Percentiles rank a stretch among this genome's conserved stretches.
Evolutionary conservation across 2,888 invertebrate species (phyloP).

Genomic region (Pherbina coryleti): DNA sequence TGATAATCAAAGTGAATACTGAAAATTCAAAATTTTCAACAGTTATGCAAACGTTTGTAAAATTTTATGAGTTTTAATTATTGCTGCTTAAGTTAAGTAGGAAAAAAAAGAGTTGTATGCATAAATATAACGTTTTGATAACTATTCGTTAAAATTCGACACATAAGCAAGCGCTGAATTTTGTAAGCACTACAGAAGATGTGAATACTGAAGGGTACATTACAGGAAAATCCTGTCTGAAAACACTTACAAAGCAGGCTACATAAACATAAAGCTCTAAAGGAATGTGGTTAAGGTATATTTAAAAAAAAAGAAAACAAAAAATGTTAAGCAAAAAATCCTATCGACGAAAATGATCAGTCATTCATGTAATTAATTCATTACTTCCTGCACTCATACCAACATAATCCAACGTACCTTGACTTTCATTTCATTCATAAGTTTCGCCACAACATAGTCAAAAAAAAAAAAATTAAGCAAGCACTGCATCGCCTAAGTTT

Average conservation of each 20-base stretch:
- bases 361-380: constrained; percentile 36
- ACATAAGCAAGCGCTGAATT: neutral
- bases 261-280: too few species aligned
- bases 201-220: too few species aligned
- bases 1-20: too few species aligned
- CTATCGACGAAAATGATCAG: constrained; percentile 12
- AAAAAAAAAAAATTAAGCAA: constrained; percentile 13
- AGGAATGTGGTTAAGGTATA: too few species aligned
- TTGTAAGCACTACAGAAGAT: neutral
- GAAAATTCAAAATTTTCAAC: too few species aligned
- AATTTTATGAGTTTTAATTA: too few species aligned
- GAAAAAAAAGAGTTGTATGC: too few species aligned
- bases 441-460: constrained; percentile 33
- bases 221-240: too few species aligned
- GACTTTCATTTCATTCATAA: constrained; percentile 47
- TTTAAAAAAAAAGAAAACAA: neutral
- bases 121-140: too few species aligned
- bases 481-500: constrained; percentile 11
- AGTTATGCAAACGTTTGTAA: too few species aligned
- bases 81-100: too few species aligned
- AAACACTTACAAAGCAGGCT: too few species aligned
- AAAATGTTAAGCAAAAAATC: neutral
- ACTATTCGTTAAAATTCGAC: neutral
- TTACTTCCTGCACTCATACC: constrained; percentile 26
- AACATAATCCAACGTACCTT: neutral